Evolutionary conservation across 37 sponge, comb jelly and placozoan genomes (phyloP).

Genomic region (Ephydatia muelleri): DNA sequence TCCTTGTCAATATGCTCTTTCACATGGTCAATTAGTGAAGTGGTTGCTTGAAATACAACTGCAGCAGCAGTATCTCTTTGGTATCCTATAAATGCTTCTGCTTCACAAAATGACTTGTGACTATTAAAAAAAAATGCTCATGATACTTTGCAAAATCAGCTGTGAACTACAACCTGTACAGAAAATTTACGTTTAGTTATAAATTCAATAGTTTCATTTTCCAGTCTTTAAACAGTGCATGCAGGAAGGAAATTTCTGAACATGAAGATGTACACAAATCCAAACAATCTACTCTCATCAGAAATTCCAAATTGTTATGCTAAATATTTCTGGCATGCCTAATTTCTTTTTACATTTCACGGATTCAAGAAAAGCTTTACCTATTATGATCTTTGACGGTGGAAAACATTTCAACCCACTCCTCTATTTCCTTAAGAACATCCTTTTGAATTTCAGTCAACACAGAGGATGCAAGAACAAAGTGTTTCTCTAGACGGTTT

Average conservation of each 20-base stretch:
- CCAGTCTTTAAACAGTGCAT: too few relatives aligned
- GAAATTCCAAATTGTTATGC: background rate
- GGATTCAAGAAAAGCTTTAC: background rate
- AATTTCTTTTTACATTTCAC: background rate
- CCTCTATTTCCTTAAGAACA: slow-evolving; percentile 26
- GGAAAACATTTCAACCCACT: slow-evolving; percentile 58
- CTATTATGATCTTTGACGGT: background rate
- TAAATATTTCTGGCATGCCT: background rate
- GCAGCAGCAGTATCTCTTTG: slow-evolving; percentile 88
- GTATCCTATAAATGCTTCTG: slow-evolving; percentile 90
- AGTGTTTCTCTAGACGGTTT: slow-evolving; percentile 95
- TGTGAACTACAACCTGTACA: background rate
- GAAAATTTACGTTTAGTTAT: background rate
- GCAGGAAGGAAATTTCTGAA: too few relatives aligned
- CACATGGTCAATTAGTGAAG: slow-evolving; percentile 14
- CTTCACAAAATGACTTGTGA: slow-evolving; percentile 23
- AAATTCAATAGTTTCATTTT: too few relatives aligned
- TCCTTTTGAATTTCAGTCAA: slow-evolving; percentile 49
- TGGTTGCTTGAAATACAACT: slow-evolving; percentile 82
- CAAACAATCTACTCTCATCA: too few relatives aligned
- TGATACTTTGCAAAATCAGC: background rate
- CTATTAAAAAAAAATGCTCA: background rate
- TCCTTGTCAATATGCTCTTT: slow-evolving; percentile 19
- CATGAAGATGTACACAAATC: too few relatives aligned
- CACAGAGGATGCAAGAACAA: slow-evolving; percentile 76